Evolutionary conservation across 2,888 invertebrate species (phyloP), one percentile per base, ranked within the genome.

Genomic region (Falcaria lacertinaria): DNA sequence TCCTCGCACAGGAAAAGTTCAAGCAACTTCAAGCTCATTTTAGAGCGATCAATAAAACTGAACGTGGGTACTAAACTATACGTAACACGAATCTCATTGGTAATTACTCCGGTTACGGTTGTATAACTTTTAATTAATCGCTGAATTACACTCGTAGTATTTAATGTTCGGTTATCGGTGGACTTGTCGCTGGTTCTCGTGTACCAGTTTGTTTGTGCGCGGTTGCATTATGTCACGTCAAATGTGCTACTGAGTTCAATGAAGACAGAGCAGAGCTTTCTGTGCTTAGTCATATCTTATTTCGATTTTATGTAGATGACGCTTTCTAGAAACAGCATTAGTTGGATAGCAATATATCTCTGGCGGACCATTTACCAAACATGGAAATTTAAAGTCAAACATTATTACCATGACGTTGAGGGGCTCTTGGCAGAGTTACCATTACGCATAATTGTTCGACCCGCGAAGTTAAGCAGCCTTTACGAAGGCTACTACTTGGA

Each of bases 111-210:
- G 67, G 87, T 80, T 75, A 85, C 78, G 87, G 78, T 71, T 83
- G 79, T 85, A 79, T 81, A 78, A 80, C 67, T 86, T 88, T 87
- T 86, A 86, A 88, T 88, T 87, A 87, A 85, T 86, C 86, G 85
- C 65, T 80, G 76, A 83, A 87, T 87, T 87, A 87, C 85, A 79
- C 77, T 70, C 68, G 74, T 74, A 70, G 57, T 37, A 37, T 68
- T 76, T 75, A 74, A 71, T 74, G 71, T 71, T 60, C 51, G 61
- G 64, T 68, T 79, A 79, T 79, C 69, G 70, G 64, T 64, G 65
- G 60, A 64, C 69, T 63, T 63, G 69, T 64, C 64, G 66, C 59
- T 66, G 64, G 57, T 69, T 68, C 67, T 66, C 62, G 67, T 50
- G 52, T 63, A 66, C 69, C 73, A 66, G 64, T 75, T 77, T 72